Evolutionary conservation across 2,113 vertebrate genomes (phyloP), one percentile per base, ranked within the genome.

Genomic region (Rhinichthys klamathensis): DNA sequence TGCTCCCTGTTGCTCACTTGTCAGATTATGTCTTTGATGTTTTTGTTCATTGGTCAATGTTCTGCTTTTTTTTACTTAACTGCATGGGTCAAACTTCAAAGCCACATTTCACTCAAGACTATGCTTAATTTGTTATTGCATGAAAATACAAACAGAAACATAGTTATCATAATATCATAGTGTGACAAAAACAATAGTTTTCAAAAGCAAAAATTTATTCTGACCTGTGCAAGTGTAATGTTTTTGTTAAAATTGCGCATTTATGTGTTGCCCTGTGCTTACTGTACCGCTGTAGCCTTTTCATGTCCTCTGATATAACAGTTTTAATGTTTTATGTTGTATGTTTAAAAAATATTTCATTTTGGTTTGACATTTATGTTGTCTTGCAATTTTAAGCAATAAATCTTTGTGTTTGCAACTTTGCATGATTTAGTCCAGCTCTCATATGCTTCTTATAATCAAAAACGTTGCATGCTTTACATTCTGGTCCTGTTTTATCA

Each of bases 331-430:
- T n/a, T 49, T 3, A 51, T 75, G 16, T 15, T 74, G 0, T 49
- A 21, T 16, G 1, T 10, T 46, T 74, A 6, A 46, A 23, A 56
- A 77, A 32, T 13, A 6, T 30, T 27, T 51, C 0, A 18, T 18
- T 69, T 67, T 18, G 2, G 3, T 35, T 18, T 44, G 69, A 6
- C 18, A 16, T 58, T n/a, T 79, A 5, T 78, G 21, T 38, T n/a
- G 56, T 56, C 56, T 76, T 38, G 4, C 16, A 35, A 56, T 51
- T 16, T 51, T 51, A 30, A 21, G 49, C 18, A 77, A 60, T 79
- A 79, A 79, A 79, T 79, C 3, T 78, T 23, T 79, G 51, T 77
- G 16, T 78, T 76, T 76, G 74, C 74, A 76, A 41, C 8, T 41
- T 8, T 58, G 75, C 75, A 78, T 79, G 32, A 60, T 79, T 72